Evolutionary conservation across 1,140 invertebrate species (phyloP).

Genomic region (Ips nitidus): DNA sequence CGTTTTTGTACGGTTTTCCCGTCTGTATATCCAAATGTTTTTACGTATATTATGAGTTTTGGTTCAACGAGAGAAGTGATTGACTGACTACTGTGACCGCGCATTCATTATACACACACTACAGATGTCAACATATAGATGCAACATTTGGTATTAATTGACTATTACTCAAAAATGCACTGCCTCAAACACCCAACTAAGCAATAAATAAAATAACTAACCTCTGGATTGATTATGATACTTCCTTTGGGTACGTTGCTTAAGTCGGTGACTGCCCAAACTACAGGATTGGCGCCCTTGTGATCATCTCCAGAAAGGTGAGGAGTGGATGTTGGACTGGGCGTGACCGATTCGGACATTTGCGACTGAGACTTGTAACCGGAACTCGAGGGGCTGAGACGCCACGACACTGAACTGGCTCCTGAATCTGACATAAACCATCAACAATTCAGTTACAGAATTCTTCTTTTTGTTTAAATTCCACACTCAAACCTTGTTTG

Average conservation of each 20-base stretch:
- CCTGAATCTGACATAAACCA: constrained; percentile 60
- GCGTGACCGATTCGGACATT: constrained; percentile 73
- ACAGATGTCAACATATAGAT: too few relatives aligned
- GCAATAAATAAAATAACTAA: constrained; percentile 41
- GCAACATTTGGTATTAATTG: too few relatives aligned
- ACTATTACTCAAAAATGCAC: too few relatives aligned
- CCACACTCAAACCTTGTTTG: constrained; percentile 65
- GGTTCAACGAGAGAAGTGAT: neutral
- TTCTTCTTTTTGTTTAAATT: neutral
- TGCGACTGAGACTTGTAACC: constrained; percentile 76
- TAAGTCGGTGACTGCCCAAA: constrained; percentile 85
- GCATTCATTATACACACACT: too few relatives aligned
- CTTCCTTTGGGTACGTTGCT: constrained; percentile 80
- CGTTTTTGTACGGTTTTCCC: constrained; percentile 66
- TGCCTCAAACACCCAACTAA: neutral
- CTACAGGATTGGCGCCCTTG: constrained; percentile 56
- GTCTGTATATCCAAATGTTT: constrained; percentile 48
- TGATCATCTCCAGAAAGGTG: constrained; percentile 38
- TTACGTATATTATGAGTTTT: neutral
- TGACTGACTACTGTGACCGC: too few relatives aligned
- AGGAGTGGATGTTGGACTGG: constrained; percentile 65
- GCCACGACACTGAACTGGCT: constrained; percentile 68
- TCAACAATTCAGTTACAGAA: neutral
- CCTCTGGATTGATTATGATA: constrained; percentile 82
- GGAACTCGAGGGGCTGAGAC: constrained; percentile 78